Conservation (phyloP, 1,140 invertebrate species). For the Penaeus indicus region DNA sequence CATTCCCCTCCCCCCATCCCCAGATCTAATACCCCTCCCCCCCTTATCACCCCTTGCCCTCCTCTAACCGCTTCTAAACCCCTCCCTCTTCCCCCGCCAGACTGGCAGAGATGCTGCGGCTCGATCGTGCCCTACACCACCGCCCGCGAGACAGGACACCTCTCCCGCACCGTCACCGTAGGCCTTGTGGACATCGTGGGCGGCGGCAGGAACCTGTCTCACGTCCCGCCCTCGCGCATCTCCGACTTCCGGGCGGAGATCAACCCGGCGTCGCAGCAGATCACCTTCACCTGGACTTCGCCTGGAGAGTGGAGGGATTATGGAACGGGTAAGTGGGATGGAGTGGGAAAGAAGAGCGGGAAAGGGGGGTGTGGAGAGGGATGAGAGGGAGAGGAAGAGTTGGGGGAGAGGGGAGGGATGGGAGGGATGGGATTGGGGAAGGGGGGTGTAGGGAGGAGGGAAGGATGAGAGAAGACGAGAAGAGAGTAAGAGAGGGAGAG, state of each 20-base stretch:
- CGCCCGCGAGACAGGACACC: slow-evolving; percentile 47
- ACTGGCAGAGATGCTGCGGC: slow-evolving; percentile 63
- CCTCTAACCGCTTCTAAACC: too few relatives aligned
- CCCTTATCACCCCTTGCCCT: too few relatives aligned
- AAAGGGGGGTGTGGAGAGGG: not conserved
- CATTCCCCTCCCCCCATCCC: too few relatives aligned
- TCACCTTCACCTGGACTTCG: slow-evolving; percentile 68
- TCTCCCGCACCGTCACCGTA: slow-evolving; percentile 59
- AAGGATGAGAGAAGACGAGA: too few relatives aligned
- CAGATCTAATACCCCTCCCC: too few relatives aligned
- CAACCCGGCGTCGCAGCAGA: slow-evolving; percentile 66
- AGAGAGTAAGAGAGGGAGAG: too few relatives aligned
- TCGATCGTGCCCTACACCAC: slow-evolving; percentile 64
- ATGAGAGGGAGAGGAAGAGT: too few relatives aligned
- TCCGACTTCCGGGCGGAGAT: slow-evolving; percentile 67
- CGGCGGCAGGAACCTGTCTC: slow-evolving; percentile 45
- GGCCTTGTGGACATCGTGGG: slow-evolving; percentile 63
- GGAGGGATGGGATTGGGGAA: too few relatives aligned
- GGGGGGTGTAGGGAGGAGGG: too few relatives aligned
- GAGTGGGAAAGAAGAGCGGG: too few relatives aligned
- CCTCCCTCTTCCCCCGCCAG: slow-evolving; percentile 12
- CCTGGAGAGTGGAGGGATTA: slow-evolving; percentile 67
- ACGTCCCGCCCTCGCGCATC: slow-evolving; percentile 68
- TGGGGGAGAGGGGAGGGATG: too few relatives aligned
- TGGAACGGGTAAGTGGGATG: slow-evolving; percentile 59